Percentiles rank a stretch among this genome's conserved stretches.
Evolutionary conservation across 2,888 invertebrate species (phyloP).

Genomic region (Scaptomyza tumidula): DNA sequence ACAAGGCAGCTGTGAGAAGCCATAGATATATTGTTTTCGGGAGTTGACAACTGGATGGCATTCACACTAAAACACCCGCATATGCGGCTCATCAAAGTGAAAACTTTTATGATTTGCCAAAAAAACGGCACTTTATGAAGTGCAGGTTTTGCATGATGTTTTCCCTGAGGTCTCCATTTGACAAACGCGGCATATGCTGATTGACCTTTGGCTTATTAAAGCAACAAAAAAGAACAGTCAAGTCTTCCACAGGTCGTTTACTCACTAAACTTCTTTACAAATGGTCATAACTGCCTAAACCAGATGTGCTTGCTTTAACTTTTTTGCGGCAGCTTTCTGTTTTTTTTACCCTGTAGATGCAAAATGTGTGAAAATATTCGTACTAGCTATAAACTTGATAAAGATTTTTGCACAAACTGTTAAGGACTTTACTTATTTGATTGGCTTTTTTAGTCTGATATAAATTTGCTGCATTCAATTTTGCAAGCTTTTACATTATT

Average conservation of each 20-base stretch:
- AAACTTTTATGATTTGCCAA: conserved; percentile 69
- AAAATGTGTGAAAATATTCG: neutral
- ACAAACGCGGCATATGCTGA: conserved; percentile 32
- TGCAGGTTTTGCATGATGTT: conserved; percentile 29
- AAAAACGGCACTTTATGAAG: conserved; percentile 56
- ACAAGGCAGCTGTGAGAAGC: conserved; percentile 13
- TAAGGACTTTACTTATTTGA: neutral
- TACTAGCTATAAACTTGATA: neutral
- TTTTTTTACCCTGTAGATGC: neutral
- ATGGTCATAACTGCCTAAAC: conserved; percentile 34
- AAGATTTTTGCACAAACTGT: neutral
- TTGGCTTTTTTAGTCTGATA: no score
- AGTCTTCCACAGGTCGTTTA: conserved; percentile 12
- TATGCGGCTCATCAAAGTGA: conserved; percentile 43
- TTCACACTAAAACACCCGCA: neutral
- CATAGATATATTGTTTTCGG: conserved; percentile 34
- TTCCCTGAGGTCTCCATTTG: conserved; percentile 26
- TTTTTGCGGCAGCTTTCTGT: conserved; percentile 2
- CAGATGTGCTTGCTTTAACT: conserved; percentile 9
- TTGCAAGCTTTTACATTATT: no score
- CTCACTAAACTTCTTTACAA: conserved; percentile 41
- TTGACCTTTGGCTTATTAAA: conserved; percentile 50
- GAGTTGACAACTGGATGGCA: conserved; percentile 3
- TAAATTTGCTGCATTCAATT: no score
- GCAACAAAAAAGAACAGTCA: conserved; percentile 7